Conservation (phyloP, 2,888 invertebrate species). For the Cryptus viduatorius region DNA sequence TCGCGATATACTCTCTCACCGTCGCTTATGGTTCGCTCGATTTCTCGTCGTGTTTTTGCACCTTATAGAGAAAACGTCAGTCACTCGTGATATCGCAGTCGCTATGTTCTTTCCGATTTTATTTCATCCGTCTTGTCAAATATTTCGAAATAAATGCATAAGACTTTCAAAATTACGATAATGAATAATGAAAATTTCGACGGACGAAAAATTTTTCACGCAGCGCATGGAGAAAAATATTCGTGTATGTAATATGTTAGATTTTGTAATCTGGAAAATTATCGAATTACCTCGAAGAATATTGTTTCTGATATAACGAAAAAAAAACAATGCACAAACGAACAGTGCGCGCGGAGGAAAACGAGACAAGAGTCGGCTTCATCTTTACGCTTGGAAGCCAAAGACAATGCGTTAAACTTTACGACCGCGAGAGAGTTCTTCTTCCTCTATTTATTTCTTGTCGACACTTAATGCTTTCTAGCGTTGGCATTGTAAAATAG, state of each 20-base stretch:
- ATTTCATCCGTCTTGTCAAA: not conserved
- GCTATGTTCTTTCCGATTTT: not conserved
- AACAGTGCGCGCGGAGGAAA: constrained; percentile 47
- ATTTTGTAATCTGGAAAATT: not conserved
- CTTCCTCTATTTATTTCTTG: constrained; percentile 60
- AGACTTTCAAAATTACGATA: too few relatives aligned
- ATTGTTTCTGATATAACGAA: constrained; percentile 27
- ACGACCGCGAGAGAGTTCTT: constrained; percentile 72
- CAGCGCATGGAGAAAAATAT: too few relatives aligned
- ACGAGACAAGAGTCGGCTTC: constrained; percentile 70
- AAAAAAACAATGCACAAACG: constrained; percentile 42
- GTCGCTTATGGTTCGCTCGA: constrained; percentile 71
- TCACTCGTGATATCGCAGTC: constrained; percentile 26
- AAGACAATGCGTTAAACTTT: constrained; percentile 77
- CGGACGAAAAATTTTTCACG: too few relatives aligned
- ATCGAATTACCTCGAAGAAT: not conserved
- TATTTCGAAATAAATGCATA: not conserved
- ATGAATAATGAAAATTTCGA: too few relatives aligned
- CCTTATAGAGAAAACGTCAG: constrained; percentile 70
- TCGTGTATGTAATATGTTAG: too few relatives aligned
- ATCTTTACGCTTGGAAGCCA: constrained; percentile 75
- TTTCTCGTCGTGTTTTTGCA: constrained; percentile 72
- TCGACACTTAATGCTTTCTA: constrained; percentile 38
- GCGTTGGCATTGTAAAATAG: constrained; percentile 1
- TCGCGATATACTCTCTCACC: constrained; percentile 62